A percentile compares a stretch with the other conserved stretches of the same genome.
phyloP scores from a whole-genome alignment of 2,113 vertebrate species.

The Spea bombifrons region DNA sequence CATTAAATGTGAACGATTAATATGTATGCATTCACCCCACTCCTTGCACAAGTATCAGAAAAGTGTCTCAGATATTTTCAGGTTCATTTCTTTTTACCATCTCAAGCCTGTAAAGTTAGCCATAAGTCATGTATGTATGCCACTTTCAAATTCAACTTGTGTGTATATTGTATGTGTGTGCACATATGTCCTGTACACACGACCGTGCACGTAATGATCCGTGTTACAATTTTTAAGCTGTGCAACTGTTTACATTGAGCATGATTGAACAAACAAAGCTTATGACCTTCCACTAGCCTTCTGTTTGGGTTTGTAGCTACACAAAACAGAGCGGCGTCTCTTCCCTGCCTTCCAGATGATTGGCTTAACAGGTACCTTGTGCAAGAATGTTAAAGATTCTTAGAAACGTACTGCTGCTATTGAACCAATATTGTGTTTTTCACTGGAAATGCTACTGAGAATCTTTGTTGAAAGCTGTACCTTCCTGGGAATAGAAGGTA shows the following conservation, averaged over 20 bases:
- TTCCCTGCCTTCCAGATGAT: conserved; percentile 39
- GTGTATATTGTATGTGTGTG: conserved; percentile 39
- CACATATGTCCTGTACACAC: conserved; percentile 54
- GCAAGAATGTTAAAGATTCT: conserved; percentile 55
- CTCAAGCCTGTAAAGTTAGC: conserved; percentile 71
- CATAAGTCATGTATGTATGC: conserved; percentile 63
- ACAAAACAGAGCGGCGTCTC: conserved; percentile 47
- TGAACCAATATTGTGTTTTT: conserved; percentile 63
- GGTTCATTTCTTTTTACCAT: conserved; percentile 66
- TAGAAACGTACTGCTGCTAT: conserved; percentile 77
- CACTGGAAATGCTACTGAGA: conserved; percentile 53
- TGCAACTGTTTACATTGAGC: conserved; percentile 71
- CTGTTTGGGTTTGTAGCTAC: conserved; percentile 51
- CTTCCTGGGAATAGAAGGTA: conserved; percentile 47
- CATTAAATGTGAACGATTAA: conserved; percentile 91
- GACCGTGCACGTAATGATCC: conserved; percentile 61
- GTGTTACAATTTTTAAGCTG: conserved; percentile 63
- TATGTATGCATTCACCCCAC: conserved; percentile 80
- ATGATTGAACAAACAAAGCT: conserved; percentile 63
- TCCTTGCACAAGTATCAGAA: conserved; percentile 79
- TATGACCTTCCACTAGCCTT: conserved; percentile 57
- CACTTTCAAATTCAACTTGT: conserved; percentile 55
- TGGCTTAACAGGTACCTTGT: conserved; percentile 43
- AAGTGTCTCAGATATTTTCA: conserved; percentile 66
- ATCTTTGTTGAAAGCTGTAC: conserved; percentile 43